A percentile compares a stretch with the other conserved stretches of the same genome.
These are phyloP conservation scores for Hyposoter didymator DNA, from an alignment of 2,888 invertebrate genomes.

Conservation along the genomic window DNA sequence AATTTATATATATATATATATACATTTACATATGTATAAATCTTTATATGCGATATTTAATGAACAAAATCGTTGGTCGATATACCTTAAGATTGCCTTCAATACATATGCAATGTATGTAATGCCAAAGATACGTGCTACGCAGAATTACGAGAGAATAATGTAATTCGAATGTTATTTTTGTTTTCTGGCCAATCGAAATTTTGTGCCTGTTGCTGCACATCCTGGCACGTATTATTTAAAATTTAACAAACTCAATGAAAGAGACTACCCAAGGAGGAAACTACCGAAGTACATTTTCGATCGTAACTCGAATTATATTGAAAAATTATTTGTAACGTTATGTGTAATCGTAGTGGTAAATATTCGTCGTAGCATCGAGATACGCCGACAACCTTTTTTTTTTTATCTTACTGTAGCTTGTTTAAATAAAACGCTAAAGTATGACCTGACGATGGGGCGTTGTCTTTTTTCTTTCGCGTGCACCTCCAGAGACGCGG, in stretches of 20 bases:
- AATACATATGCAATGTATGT: conserved; percentile 45
- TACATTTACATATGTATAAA: neutral
- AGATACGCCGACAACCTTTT: conserved; percentile 51
- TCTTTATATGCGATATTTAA: neutral
- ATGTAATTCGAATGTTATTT: conserved; percentile 18
- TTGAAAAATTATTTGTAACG: neutral
- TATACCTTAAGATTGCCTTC: conserved; percentile 51
- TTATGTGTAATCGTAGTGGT: conserved; percentile 23
- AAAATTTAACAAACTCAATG: neutral
- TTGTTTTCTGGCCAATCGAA: conserved; percentile 27
- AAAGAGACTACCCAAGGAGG: neutral
- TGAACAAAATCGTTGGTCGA: conserved; percentile 14
- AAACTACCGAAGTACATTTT: conserved; percentile 31
- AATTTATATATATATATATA: conserved; percentile 6
- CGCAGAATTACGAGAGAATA: conserved; percentile 6
- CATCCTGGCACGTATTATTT: conserved; percentile 17
- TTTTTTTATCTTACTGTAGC: conserved; percentile 54
- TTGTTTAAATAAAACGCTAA: conserved; percentile 59
- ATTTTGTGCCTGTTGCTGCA: conserved; percentile 5
- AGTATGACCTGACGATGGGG: conserved; percentile 25
- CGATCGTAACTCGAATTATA: conserved; percentile 16
- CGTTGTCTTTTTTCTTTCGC: too few species aligned
- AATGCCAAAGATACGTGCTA: conserved; percentile 50
- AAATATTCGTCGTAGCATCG: conserved; percentile 45
- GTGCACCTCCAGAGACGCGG: too few species aligned